phyloP scores from a whole-genome alignment of 2,888 invertebrate genomes.

The Hirtodrosophila alboralis region DNA sequence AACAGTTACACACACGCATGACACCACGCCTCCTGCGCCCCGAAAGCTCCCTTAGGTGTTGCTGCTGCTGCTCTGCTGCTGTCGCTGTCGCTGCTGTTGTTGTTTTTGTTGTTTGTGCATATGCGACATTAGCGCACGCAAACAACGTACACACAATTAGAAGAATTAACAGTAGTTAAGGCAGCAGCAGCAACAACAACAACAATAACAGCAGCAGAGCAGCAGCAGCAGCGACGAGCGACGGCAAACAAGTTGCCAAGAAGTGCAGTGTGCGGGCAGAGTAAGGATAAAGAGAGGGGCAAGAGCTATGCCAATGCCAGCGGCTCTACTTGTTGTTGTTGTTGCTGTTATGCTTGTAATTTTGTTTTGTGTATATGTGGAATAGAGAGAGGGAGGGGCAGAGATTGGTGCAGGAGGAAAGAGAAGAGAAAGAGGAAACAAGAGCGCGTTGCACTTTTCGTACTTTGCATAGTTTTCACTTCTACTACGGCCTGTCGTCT shows the following conservation, averaged over 20 bases:
- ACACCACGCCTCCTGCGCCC: slow-evolving; percentile 35
- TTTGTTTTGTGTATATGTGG: slow-evolving; percentile 42
- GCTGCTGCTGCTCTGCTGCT: slow-evolving; percentile 15
- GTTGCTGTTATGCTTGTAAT: slow-evolving; percentile 63
- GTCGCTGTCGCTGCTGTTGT: slow-evolving; percentile 23
- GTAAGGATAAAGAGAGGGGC: slow-evolving; percentile 7
- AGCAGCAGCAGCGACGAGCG: slow-evolving; percentile 14
- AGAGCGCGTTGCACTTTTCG: slow-evolving; percentile 49
- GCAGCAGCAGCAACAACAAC: slow-evolving; percentile 47
- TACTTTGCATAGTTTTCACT: slow-evolving; percentile 50
- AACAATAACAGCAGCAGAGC: slow-evolving; percentile 16
- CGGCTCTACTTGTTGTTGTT: slow-evolving; percentile 38
- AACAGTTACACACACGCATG: slow-evolving; percentile 75
- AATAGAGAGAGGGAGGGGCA: too few relatives aligned
- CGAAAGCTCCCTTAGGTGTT: slow-evolving; percentile 27
- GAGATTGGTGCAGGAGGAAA: too few relatives aligned
- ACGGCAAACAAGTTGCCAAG: slow-evolving; percentile 40
- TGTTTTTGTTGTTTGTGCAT: slow-evolving; percentile 58
- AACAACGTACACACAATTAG: slow-evolving; percentile 77
- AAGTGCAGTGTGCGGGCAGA: slow-evolving; percentile 28
- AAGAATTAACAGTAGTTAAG: slow-evolving; percentile 79
- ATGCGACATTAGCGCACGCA: slow-evolving; percentile 79
- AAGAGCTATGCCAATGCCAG: slow-evolving; percentile 7
- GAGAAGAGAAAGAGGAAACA: neutral
- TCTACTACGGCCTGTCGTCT: slow-evolving; percentile 45